These are phyloP conservation scores for Melinaea menophilus DNA, from an alignment of 2,888 invertebrate genomes.

Conservation along the genomic window DNA sequence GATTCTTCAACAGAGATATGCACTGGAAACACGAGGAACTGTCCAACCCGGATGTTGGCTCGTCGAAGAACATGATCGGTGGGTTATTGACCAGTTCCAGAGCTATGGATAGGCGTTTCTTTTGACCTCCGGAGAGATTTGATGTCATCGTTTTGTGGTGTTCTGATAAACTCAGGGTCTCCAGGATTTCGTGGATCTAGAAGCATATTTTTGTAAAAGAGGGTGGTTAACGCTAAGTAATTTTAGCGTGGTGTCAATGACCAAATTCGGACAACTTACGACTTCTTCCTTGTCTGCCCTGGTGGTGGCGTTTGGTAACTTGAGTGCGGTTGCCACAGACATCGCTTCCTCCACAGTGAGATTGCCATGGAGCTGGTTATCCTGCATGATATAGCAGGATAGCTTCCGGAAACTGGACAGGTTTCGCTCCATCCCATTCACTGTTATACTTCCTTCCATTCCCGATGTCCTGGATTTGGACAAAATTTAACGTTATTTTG, in stretches of 20 bases:
- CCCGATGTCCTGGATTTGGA: slow-evolving; percentile 82
- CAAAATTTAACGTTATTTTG: slow-evolving; percentile 18
- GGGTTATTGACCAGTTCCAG: slow-evolving; percentile 97
- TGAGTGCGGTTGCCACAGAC: slow-evolving; percentile 94
- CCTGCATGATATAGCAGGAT: slow-evolving; percentile 98
- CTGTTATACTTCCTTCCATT: slow-evolving; percentile 89
- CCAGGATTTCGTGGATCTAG: slow-evolving; percentile 94
- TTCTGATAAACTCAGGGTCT: slow-evolving; percentile 91
- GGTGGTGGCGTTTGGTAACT: slow-evolving; percentile 85
- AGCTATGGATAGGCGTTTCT: slow-evolving; percentile 96
- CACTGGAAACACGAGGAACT: slow-evolving; percentile 97
- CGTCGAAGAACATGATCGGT: slow-evolving; percentile 98
- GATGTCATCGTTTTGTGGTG: slow-evolving; percentile 93
- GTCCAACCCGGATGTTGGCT: slow-evolving; percentile 97
- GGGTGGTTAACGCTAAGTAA: too few relatives aligned
- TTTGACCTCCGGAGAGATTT: slow-evolving; percentile 95
- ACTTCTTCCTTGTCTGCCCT: slow-evolving; percentile 87
- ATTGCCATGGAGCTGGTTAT: slow-evolving; percentile 94
- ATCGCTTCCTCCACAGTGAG: slow-evolving; percentile 96
- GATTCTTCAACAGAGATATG: slow-evolving; percentile 90
- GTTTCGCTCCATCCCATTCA: slow-evolving; percentile 90
- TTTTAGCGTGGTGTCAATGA: too few relatives aligned
- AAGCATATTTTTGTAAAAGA: slow-evolving; percentile 39
- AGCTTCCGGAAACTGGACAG: slow-evolving; percentile 92
- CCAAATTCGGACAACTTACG: slow-evolving; percentile 82